A percentile compares a stretch with the other conserved stretches of the same genome.
These are phyloP conservation scores for Aptenodytes patagonicus DNA, from an alignment of 2,113 vertebrate species.

Conservation along the genomic window DNA sequence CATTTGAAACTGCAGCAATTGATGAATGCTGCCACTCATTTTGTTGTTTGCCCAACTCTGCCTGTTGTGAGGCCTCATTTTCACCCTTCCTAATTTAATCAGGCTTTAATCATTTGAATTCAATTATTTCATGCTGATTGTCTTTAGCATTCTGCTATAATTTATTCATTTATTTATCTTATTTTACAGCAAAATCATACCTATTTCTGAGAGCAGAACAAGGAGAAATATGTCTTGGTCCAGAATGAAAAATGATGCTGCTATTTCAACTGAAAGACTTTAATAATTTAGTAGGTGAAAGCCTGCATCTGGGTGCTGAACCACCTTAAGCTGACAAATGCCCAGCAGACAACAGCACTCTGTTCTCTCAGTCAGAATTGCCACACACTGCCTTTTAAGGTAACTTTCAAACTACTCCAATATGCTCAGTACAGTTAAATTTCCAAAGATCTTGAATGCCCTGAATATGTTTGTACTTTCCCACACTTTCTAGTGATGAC, in stretches of 20 bases:
- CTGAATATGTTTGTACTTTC: neutral
- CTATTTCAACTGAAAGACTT: neutral
- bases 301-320: neutral
- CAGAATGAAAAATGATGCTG: neutral
- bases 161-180: neutral
- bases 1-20: neutral
- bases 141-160: neutral
- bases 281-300: neutral
- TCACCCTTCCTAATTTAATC: neutral
- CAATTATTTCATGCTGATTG: neutral
- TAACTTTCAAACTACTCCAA: neutral
- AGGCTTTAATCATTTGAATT: neutral
- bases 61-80: neutral
- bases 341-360: neutral
- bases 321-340: neutral
- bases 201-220: neutral
- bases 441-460: neutral
- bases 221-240: neutral
- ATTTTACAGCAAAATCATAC: neutral
- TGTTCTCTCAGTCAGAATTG: neutral
- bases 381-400: neutral
- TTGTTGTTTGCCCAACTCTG: neutral
- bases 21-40: neutral
- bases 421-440: neutral
- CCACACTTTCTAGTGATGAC: neutral